Evolutionary conservation across 2,113 vertebrate genomes (phyloP), one percentile per base, ranked within the genome.

Genomic region (Nothocercus nigrocapillus): DNA sequence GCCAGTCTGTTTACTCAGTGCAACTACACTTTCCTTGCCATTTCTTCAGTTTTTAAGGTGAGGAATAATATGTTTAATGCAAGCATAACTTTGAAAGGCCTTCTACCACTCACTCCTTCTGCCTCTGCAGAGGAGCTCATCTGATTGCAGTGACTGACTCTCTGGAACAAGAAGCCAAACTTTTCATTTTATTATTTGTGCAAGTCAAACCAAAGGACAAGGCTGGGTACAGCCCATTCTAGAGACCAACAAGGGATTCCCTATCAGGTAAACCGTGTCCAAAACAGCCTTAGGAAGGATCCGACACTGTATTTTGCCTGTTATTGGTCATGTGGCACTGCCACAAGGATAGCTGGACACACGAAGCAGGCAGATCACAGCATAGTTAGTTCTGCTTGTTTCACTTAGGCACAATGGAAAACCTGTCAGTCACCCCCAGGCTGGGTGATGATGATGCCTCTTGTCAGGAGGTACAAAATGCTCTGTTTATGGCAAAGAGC

Each of bases 31-130:
- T 92, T 78, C 94, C 47, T 61, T 89, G 44, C 4, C 7, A 6
- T 42, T 47, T 82, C 51, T 93, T 95, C 16, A 18, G 68, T 83
- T 93, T 92, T 44, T 90, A 38, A 80, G 49, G 93, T 51, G 47
- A 58, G 4, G 30, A 78, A 82, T 66, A 88, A 95, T 86, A 91
- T 64, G 69, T 90, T 38, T 84, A 91, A 87, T 72, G 64, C 53
- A 53, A 91, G 44, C 70, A 88, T 58, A 90, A 49, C 66, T 89
- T 85, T 80, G 73, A 70, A 95, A 88, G 85, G 24, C 69, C 89
- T 93, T 74, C 27, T 93, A 56, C 28, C 42, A 27, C 45, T 82
- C 49, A 51, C 15, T 74, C 20, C 63, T 96, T 32, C 75, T 70
- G 62, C 49, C 45, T 67, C 56, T 74, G 67, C 40, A 79, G 66